phyloP scores from a whole-genome alignment of 2,797 vertebrate species.

The Gastrophryne carolinensis region DNA sequence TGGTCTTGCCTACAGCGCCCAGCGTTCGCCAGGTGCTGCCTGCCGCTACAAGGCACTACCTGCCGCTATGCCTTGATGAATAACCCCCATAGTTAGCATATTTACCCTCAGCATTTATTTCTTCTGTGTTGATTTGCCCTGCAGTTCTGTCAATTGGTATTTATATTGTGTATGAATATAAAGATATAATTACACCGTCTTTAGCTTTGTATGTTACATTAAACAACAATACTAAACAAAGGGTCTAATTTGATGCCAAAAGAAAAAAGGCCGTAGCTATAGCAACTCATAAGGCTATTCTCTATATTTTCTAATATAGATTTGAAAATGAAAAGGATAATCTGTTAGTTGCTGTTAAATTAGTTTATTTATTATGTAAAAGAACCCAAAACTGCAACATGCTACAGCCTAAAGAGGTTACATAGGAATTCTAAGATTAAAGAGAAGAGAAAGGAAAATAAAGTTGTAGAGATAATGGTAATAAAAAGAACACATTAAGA shows the following conservation, averaged over 20 bases:
- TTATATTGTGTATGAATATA: not conserved
- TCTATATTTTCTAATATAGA: not conserved
- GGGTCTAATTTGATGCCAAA: not conserved
- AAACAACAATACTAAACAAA: not conserved
- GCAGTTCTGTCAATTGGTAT: not conserved
- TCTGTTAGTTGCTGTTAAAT: not conserved
- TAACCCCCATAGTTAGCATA: constrained; percentile 23
- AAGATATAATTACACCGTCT: not conserved
- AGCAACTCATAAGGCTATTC: not conserved
- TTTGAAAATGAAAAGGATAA: not conserved
- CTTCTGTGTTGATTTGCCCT: not conserved
- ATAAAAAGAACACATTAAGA: too few relatives aligned
- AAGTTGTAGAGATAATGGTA: too few relatives aligned
- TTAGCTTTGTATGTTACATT: not conserved
- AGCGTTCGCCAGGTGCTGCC: too few relatives aligned
- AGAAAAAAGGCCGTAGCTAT: not conserved
- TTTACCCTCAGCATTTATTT: constrained; percentile 7
- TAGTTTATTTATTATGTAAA: not conserved
- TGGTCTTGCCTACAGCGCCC: too few relatives aligned
- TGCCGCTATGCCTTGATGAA: too few relatives aligned
- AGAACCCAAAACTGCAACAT: not conserved
- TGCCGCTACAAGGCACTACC: too few relatives aligned
- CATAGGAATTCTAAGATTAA: too few relatives aligned
- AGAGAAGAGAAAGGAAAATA: too few relatives aligned
- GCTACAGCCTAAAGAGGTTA: not conserved